phyloP scores from a whole-genome alignment of 2,888 invertebrate species.

The Morpho deidamia region DNA sequence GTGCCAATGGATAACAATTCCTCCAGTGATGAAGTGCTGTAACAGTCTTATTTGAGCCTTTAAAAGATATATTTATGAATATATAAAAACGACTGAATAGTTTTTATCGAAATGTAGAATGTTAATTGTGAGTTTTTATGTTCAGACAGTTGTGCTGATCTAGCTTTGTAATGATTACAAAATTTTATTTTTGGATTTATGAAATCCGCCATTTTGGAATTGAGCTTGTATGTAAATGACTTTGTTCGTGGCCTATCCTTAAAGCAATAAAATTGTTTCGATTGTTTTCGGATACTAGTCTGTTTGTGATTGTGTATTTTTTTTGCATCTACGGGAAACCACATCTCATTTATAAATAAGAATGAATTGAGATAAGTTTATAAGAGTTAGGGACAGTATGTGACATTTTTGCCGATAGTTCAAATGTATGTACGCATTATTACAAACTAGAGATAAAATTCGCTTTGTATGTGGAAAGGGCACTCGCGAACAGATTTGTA shows the following conservation, averaged over 20 bases:
- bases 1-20: slow-evolving; percentile 44
- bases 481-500: slow-evolving; percentile 50
- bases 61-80: slow-evolving; percentile 76
- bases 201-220: slow-evolving; percentile 59
- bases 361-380: slow-evolving; percentile 59
- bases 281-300: slow-evolving; percentile 74
- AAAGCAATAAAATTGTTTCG: slow-evolving; percentile 62
- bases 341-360: slow-evolving; percentile 69
- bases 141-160: slow-evolving; percentile 68
- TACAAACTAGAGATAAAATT: slow-evolving; percentile 40
- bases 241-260: slow-evolving; percentile 69
- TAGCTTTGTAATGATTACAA: slow-evolving; percentile 49
- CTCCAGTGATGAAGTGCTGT: slow-evolving; percentile 59
- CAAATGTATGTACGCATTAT: slow-evolving; percentile 37
- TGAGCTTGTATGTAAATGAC: slow-evolving; percentile 64
- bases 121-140: slow-evolving; percentile 65
- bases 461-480: slow-evolving; percentile 42
- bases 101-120: slow-evolving; percentile 73
- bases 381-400: slow-evolving; percentile 58
- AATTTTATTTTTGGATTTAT: slow-evolving; percentile 60
- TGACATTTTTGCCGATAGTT: slow-evolving; percentile 61
- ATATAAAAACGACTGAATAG: slow-evolving; percentile 78
- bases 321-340: slow-evolving; percentile 62
- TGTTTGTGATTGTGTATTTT: slow-evolving; percentile 66
- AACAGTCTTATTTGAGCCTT: slow-evolving; percentile 75